These are phyloP conservation scores for Phalacrocorax carbo DNA, from an alignment of 2,113 vertebrate species.

Conservation along the genomic window DNA sequence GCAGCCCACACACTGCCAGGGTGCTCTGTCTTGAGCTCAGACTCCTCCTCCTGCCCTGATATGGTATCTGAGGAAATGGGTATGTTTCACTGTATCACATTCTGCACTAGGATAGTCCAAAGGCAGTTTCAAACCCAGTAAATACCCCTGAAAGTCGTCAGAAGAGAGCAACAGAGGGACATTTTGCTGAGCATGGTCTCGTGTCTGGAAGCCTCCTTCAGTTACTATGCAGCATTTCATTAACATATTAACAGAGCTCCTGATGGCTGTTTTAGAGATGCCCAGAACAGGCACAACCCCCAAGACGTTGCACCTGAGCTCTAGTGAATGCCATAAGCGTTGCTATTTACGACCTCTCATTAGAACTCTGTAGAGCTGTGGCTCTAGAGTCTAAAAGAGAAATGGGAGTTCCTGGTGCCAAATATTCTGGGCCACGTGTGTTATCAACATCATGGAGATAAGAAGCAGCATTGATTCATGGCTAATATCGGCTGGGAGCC, in stretches of 20 bases:
- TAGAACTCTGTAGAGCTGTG: background rate
- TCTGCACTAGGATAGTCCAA: background rate
- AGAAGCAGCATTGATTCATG: background rate
- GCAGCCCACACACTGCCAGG: accelerated
- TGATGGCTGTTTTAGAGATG: background rate
- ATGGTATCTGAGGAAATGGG: accelerated
- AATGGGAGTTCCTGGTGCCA: background rate
- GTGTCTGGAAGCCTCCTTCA: background rate
- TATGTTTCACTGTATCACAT: background rate
- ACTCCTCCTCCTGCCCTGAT: background rate
- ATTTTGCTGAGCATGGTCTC: background rate
- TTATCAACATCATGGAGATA: background rate
- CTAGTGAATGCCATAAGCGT: background rate
- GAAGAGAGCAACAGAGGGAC: background rate
- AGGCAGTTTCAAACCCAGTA: background rate
- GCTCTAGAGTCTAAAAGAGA: background rate
- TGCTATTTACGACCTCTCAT: background rate
- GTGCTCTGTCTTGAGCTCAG: background rate
- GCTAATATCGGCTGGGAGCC: background rate
- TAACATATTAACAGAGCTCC: background rate
- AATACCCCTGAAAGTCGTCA: background rate
- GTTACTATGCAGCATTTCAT: background rate
- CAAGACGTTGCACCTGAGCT: background rate
- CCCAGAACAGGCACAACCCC: background rate
- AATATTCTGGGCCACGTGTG: background rate